A percentile compares a stretch with the other conserved stretches of the same genome.
Conservation (phyloP, 2,888 invertebrate species). For the Mantis religiosa region DNA sequence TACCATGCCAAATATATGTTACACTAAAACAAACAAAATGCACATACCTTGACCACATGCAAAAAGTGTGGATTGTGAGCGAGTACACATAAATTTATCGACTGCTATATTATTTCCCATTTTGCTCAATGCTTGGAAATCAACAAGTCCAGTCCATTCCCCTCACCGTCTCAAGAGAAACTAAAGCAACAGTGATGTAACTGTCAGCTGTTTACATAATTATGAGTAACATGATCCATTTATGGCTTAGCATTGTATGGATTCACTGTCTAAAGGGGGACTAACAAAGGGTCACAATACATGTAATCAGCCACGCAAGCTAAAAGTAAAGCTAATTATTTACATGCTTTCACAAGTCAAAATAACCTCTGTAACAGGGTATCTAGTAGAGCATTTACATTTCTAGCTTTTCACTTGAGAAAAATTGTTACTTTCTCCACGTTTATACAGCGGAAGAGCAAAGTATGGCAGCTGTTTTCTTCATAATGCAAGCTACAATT, state of each 20-base stretch:
- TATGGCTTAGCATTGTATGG: not conserved
- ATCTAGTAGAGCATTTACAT: too few species aligned
- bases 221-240: not conserved
- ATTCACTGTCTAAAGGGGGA: not conserved
- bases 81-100: not conserved
- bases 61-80: not conserved
- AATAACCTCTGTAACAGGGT: too few species aligned
- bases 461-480: too few species aligned
- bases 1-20: too few species aligned
- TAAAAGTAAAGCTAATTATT: too few species aligned
- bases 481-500: too few species aligned
- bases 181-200: not conserved
- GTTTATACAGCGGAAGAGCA: too few species aligned
- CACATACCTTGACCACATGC: not conserved
- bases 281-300: not conserved
- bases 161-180: not conserved
- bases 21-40: not conserved
- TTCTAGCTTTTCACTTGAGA: too few species aligned
- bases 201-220: not conserved
- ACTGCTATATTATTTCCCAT: not conserved
- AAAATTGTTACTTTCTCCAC: too few species aligned
- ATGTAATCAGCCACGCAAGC: not conserved
- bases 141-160: not conserved
- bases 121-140: not conserved
- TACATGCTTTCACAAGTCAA: too few species aligned